Evolutionary conservation across 2,888 invertebrate species (phyloP).

Genomic region (Drosophila buzzatii): DNA sequence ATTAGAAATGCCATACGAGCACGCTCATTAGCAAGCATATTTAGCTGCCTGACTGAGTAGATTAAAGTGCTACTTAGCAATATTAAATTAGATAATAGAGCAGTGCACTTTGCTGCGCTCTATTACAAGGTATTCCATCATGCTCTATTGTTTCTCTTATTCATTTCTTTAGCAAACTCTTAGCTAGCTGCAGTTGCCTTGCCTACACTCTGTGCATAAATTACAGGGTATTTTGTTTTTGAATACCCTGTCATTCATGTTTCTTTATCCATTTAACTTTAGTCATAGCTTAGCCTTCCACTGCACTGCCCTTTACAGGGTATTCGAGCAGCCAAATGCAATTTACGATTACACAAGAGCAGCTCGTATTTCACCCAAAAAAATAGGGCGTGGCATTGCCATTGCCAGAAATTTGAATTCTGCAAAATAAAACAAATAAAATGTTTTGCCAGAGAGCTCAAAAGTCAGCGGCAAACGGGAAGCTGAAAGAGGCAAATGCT

Average conservation of each 20-base stretch:
- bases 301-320: background rate
- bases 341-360: constrained; percentile 48
- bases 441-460: constrained; percentile 43
- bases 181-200: background rate
- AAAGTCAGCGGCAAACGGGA: constrained; percentile 27
- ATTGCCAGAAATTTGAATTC: constrained; percentile 14
- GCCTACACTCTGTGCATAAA: background rate
- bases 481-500: constrained; percentile 36
- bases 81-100: constrained; percentile 12
- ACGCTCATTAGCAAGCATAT: background rate
- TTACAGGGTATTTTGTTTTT: background rate
- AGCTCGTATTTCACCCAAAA: constrained; percentile 44
- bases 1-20: constrained; percentile 2
- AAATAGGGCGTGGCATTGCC: constrained; percentile 3
- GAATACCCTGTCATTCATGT: background rate
- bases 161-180: too few species aligned
- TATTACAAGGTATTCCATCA: too few species aligned
- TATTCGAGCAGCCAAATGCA: constrained; percentile 16
- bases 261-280: background rate
- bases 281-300: accelerated
- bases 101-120: too few species aligned
- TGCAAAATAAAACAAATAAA: constrained; percentile 1
- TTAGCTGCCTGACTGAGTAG: background rate
- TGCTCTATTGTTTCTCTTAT: too few species aligned
- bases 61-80: background rate